Evolutionary conservation across 2,113 vertebrate species (phyloP), one percentile per base, ranked within the genome.

Genomic region (Heterocephalus glaber): DNA sequence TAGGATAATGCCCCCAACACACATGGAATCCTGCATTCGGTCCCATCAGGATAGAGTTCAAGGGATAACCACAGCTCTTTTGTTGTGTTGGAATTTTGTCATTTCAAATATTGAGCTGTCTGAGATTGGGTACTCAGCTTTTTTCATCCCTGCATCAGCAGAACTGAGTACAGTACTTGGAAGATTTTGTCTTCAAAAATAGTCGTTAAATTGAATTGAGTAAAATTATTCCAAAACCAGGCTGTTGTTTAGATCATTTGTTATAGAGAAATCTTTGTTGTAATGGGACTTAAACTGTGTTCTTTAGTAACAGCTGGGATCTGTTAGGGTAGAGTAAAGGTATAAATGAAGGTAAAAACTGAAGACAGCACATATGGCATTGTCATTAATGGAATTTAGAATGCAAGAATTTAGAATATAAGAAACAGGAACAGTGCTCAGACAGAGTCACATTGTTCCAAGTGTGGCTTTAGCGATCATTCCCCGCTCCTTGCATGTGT

Each of bases 401-500:
- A 84, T 60, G 49, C 82, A 1, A 79, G n/a, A n/a, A n/a, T n/a
- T 92, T 8, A 41, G n/a, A n/a, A 92, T 95, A 74, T 72, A 56
- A 26, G 85, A 92, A 97, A 52, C 8, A 81, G 92, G 61, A 97
- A 35, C 66, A 70, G 26, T 0, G 24, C 17, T 86, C 82, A 84
- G 26, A 7, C 30, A 52, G 76, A n/a, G 77, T 89, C 86, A 41
- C 61, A 19, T 44, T 70, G 61, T 95, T 66, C 79, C 86, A 97
- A 92, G 4, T 14, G 58, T 60, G 97, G 95, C 81, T 96, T 92
- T 76, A 95, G 83, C n/a, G 60, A 3, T 79, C 92, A 89, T 92
- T 92, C 93, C 92, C 65, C 98, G 94, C 58, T 85, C 90, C 83
- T 89, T 80, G 79, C 97, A 90, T 41, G 76, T 98, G 91, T 89